Conservation (phyloP, 2,888 invertebrate genomes). For the Pyrochroa serraticornis region DNA sequence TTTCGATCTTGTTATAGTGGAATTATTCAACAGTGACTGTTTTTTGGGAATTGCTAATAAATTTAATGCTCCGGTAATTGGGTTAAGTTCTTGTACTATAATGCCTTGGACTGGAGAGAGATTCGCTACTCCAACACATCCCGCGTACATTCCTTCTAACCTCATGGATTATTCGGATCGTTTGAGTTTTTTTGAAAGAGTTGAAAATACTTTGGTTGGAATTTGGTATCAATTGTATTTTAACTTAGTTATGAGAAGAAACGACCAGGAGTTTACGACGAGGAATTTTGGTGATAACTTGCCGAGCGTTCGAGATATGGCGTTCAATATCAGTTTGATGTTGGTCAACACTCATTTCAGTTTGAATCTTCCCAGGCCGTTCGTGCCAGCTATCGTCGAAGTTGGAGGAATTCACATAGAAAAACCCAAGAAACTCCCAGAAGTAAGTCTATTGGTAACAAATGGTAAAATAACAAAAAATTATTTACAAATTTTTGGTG, state of each 20-base stretch:
- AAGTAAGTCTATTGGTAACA: conserved; percentile 35
- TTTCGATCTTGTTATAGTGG: conserved; percentile 70
- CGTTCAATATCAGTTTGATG: conserved; percentile 55
- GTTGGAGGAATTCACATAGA: conserved; percentile 67
- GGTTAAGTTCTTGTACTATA: conserved; percentile 57
- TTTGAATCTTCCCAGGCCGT: conserved; percentile 56
- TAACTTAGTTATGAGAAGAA: conserved; percentile 7
- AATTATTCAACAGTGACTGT: conserved; percentile 75
- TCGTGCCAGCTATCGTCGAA: conserved; percentile 60
- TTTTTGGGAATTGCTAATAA: conserved; percentile 68
- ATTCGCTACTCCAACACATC: conserved; percentile 59
- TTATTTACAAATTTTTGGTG: too few species aligned
- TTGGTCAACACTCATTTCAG: conserved; percentile 60
- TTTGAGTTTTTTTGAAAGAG: conserved; percentile 48
- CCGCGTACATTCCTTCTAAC: conserved; percentile 58
- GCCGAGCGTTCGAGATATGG: conserved; percentile 57
- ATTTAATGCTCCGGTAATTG: conserved; percentile 65
- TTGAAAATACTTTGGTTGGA: conserved; percentile 54
- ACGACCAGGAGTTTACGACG: conserved; percentile 45
- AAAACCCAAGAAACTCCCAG: conserved; percentile 55
- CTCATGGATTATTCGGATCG: conserved; percentile 49
- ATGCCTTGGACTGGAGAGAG: conserved; percentile 59
- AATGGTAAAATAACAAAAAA: too few species aligned
- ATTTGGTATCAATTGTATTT: conserved; percentile 25
- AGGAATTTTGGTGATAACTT: conserved; percentile 57